A percentile compares a stretch with the other conserved stretches of the same genome.
Evolutionary conservation across 2,113 vertebrate species (phyloP).

Genomic region (Mobula birostris): DNA sequence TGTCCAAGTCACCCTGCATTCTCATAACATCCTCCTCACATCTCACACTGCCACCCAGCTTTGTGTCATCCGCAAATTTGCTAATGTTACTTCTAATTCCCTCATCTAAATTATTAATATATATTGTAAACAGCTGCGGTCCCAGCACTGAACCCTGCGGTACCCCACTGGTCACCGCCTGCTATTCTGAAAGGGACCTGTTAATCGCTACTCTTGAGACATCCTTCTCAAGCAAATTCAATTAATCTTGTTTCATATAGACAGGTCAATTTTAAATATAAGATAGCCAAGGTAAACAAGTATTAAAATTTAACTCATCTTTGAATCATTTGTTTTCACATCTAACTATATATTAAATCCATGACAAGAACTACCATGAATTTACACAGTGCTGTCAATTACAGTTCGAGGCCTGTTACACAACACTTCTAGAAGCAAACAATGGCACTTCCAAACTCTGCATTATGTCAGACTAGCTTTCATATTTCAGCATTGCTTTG

Average conservation of each 20-base stretch:
- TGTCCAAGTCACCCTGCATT: no score
- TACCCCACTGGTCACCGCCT: no score
- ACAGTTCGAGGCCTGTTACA: background rate
- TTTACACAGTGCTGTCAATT: background rate
- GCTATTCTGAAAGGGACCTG: no score
- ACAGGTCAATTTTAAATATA: background rate
- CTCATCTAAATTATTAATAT: no score
- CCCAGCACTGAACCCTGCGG: no score
- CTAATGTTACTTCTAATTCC: no score
- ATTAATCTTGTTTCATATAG: background rate
- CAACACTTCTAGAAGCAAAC: background rate
- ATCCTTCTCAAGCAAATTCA: background rate
- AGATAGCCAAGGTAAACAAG: background rate
- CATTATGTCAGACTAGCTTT: background rate
- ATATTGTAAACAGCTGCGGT: no score
- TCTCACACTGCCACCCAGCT: no score
- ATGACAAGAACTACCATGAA: background rate
- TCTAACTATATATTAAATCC: background rate
- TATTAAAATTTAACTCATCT: background rate
- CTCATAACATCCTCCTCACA: no score
- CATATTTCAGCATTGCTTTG: background rate
- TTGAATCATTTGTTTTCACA: background rate
- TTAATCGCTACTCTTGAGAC: no score
- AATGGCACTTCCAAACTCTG: background rate
- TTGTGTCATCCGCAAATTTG: no score